A percentile compares a stretch with the other conserved stretches of the same genome.
Conservation (phyloP, 2,888 invertebrate species). For the Leucophenga maculata region DNA sequence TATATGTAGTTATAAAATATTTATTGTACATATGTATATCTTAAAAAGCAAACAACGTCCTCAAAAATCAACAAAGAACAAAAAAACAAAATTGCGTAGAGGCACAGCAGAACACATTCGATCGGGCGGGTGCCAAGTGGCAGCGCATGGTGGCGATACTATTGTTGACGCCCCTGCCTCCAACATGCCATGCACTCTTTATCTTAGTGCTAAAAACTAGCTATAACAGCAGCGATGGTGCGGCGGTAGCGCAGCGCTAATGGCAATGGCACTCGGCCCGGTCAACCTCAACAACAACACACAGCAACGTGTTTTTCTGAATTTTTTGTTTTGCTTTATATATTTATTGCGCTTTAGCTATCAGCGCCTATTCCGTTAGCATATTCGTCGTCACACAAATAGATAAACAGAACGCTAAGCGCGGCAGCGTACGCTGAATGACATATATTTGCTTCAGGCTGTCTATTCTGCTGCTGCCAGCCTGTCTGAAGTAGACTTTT, state of each 20-base stretch:
- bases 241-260: background rate
- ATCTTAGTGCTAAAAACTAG: background rate
- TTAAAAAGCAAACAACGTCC: background rate
- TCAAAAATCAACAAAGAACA: background rate
- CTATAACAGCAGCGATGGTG: background rate
- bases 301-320: conserved; percentile 26
- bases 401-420: background rate
- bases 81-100: background rate
- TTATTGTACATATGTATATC: background rate
- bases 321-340: conserved; percentile 57
- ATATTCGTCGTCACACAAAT: conserved; percentile 37
- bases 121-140: background rate
- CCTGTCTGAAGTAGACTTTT: too few relatives aligned
- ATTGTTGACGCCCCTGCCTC: background rate
- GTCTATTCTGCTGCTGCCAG: too few relatives aligned
- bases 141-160: background rate
- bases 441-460: too few relatives aligned
- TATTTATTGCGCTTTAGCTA: conserved; percentile 40
- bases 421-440: background rate
- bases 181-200: conserved; percentile 18
- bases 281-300: conserved; percentile 7
- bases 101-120: background rate
- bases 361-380: background rate
- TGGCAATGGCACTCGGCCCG: background rate
- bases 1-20: background rate